These are phyloP conservation scores for Catharus bicknelli DNA, from an alignment of 2,113 vertebrate species.

Conservation along the genomic window DNA sequence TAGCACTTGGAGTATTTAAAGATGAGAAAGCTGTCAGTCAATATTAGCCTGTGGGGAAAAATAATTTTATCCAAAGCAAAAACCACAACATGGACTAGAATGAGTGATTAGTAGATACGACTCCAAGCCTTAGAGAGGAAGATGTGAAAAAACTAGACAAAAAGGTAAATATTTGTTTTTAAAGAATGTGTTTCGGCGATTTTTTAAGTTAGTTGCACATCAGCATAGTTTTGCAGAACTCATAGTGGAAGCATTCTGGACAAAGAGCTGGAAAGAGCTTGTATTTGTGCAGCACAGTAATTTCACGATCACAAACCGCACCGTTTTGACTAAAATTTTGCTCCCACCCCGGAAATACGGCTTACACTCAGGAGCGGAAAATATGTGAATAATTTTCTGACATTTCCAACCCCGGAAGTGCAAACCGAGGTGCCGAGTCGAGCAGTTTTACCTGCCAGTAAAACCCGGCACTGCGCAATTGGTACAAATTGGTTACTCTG, in stretches of 20 bases:
- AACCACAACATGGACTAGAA: background rate
- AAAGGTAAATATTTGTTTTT: background rate
- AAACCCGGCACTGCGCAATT: no score
- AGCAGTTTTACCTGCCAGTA: no score
- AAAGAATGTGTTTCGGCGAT: fast-evolving
- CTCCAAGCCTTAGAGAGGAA: background rate
- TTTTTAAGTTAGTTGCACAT: background rate
- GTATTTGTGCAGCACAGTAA: background rate
- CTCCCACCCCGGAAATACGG: no score
- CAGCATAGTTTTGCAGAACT: background rate
- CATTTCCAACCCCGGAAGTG: no score
- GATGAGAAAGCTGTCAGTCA: background rate
- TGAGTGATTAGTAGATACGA: background rate
- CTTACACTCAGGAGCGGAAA: no score
- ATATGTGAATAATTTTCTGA: no score
- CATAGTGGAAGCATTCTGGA: background rate
- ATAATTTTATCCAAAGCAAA: background rate
- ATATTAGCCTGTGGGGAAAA: background rate
- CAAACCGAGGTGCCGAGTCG: no score
- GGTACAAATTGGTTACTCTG: no score
- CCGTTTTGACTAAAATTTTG: no score
- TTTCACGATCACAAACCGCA: no score
- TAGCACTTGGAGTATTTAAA: background rate
- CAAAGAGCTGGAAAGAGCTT: background rate
- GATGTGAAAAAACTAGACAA: background rate